Percentiles rank a stretch among this genome's conserved stretches.
Evolutionary conservation across 2,888 invertebrate species (phyloP).

Genomic region (Melinopterus prodromus): DNA sequence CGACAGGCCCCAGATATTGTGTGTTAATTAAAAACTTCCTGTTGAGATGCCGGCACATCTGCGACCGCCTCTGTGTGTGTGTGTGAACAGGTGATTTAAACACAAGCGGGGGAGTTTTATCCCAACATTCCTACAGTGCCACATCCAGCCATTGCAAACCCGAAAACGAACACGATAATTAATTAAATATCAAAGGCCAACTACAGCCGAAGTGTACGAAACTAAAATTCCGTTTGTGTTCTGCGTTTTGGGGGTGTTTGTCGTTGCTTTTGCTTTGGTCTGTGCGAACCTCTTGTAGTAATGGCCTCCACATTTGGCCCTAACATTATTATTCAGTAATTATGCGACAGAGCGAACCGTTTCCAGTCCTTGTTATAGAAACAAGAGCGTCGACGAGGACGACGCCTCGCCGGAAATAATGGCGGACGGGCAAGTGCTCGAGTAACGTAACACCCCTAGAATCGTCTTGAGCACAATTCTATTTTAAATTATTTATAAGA

Average conservation of each 20-base stretch:
- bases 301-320: not conserved
- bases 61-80: not conserved
- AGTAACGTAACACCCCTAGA: not conserved
- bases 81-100: constrained; percentile 4
- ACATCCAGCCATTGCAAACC: not conserved
- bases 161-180: not conserved
- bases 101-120: not conserved
- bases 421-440: not conserved
- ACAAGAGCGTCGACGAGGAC: not conserved
- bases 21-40: constrained; percentile 4
- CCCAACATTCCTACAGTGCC: not conserved
- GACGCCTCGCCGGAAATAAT: not conserved
- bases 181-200: not conserved
- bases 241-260: not conserved
- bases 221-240: constrained; percentile 4
- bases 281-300: not conserved
- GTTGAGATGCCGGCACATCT: not conserved
- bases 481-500: not conserved
- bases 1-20: not conserved
- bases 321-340: not conserved
- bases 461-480: not conserved
- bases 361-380: not conserved
- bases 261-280: not conserved
- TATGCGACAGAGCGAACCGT: not conserved
- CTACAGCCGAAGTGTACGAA: not conserved